A percentile compares a stretch with the other conserved stretches of the same genome.
Conservation (phyloP, 2,888 invertebrate genomes). For the Carpatolechia fugitivella region DNA sequence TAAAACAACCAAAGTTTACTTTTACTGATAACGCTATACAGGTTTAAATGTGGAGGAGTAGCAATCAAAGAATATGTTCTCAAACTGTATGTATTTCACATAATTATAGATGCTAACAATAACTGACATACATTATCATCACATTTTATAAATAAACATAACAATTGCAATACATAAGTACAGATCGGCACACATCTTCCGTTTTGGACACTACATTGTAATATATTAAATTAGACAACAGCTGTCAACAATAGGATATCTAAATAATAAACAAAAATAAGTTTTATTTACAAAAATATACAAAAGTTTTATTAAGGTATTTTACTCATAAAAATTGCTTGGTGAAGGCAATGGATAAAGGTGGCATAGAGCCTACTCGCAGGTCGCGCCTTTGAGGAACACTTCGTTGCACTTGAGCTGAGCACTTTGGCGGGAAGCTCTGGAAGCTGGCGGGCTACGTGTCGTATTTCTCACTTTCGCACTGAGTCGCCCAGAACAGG, state of each 20-base stretch:
- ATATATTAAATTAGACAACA: conserved; percentile 21
- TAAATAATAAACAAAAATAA: conserved; percentile 20
- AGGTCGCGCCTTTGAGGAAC: conserved; percentile 31
- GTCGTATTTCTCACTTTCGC: conserved; percentile 83
- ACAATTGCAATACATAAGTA: conserved; percentile 61
- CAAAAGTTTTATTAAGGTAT: conserved; percentile 32
- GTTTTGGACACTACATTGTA: conserved; percentile 23
- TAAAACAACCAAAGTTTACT: too few species aligned
- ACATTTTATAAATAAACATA: conserved; percentile 48
- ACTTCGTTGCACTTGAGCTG: conserved; percentile 60
- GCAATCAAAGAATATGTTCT: conserved; percentile 6
- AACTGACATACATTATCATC: conserved; percentile 56
- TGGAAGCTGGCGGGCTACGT: conserved; percentile 52
- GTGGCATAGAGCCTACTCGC: conserved; percentile 1
- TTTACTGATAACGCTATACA: too few species aligned
- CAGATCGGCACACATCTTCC: conserved; percentile 46
- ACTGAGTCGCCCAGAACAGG: conserved; percentile 92
- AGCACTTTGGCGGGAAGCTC: conserved; percentile 50
- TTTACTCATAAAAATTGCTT: conserved; percentile 16
- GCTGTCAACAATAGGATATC: conserved; percentile 22
- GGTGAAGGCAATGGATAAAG: conserved; percentile 6
- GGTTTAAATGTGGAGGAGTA: background rate
- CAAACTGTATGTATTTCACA: conserved; percentile 11
- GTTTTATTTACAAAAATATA: conserved; percentile 60
- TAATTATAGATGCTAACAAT: conserved; percentile 28